Base-by-base conservation (phyloP, 2,888 invertebrate species). In the Portevinia maculata region DNA sequence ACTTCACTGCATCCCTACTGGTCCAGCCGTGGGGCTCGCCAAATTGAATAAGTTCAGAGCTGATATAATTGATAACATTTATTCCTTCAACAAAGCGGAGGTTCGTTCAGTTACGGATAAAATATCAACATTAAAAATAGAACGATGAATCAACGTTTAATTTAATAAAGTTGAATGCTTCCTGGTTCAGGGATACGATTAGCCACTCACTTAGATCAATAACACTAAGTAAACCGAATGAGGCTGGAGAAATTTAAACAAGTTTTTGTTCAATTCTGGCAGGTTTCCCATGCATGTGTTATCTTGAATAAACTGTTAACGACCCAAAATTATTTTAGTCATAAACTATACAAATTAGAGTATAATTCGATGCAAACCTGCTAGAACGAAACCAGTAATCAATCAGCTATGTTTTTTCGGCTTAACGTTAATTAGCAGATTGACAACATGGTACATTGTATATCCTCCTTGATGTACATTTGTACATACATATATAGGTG, bases 381-480 rank as follows among this genome's bases (percentile, higher is more conserved):
- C n/a, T 5, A 24, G 21, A 50, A 39, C 11, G 9, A 24, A 13
- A n/a, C n/a, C n/a, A 15, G 13, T 15, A 53, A 44, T 60, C 46
- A 34, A 67, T 34, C 46, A 46, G 34, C 6, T 46, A 46, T 17
- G 19, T 44, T 65, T n/a, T n/a, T n/a, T n/a, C n/a, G 44, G 21
- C n/a, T 24, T 34, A 46, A 28, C 3, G 21, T 34, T 46, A 48
- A 32, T 32, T 37, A 44, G 41, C 30, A 32, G 41, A 44, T 53
- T 53, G 44, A 53, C 32, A 24, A 11, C 30, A 17, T n/a, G 1
- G 11, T 17, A 5, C 39, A 41, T 30, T 9, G 17, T 32, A n/a
- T 19, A 15, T 24, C 21, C 21, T 24, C 30, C 39, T 21, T 13
- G 15, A 28, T 24, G 28, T 7, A 48, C 30, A 11, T 17, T 9